Conservation (phyloP, 2,797 vertebrate species). For the Notolepis coatsorum region DNA sequence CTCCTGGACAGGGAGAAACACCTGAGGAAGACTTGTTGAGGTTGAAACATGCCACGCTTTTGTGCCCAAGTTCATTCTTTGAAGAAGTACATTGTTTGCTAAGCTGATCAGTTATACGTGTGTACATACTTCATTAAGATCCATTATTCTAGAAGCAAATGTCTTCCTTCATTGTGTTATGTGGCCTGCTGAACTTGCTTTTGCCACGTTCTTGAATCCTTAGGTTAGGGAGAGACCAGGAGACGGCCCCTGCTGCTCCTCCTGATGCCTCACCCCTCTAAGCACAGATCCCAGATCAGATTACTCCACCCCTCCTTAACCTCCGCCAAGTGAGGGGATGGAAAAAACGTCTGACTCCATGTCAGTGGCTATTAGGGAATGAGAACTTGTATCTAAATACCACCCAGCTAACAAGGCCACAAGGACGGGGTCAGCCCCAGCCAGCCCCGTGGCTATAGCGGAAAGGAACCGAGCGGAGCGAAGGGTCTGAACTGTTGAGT, state of each 20-base stretch:
- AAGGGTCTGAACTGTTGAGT: conserved; percentile 24
- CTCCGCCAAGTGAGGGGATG: conserved; percentile 51
- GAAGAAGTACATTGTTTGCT: too few species aligned
- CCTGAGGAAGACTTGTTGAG: too few species aligned
- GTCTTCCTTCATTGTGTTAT: too few species aligned
- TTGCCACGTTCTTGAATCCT: conserved; percentile 25
- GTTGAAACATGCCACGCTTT: too few species aligned
- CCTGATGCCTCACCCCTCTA: conserved; percentile 39
- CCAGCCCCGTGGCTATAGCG: too few species aligned
- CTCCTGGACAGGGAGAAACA: too few species aligned
- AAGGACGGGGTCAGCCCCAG: conserved; percentile 47
- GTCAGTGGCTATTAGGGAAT: conserved; percentile 44
- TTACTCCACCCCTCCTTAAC: conserved; percentile 64
- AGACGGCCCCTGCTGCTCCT: conserved; percentile 55
- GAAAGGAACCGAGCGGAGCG: conserved; percentile 11
- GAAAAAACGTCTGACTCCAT: conserved; percentile 53
- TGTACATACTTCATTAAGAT: too few species aligned
- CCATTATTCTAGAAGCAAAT: too few species aligned
- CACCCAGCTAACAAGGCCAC: conserved; percentile 51
- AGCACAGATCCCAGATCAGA: conserved; percentile 63
- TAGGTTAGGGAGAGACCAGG: conserved; percentile 40
- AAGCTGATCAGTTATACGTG: too few species aligned
- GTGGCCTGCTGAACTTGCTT: too few species aligned
- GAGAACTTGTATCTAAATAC: conserved; percentile 36
- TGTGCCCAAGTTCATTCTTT: too few species aligned